phyloP scores from a whole-genome alignment of 2,888 invertebrate species.

The Oscheius sp. region DNA sequence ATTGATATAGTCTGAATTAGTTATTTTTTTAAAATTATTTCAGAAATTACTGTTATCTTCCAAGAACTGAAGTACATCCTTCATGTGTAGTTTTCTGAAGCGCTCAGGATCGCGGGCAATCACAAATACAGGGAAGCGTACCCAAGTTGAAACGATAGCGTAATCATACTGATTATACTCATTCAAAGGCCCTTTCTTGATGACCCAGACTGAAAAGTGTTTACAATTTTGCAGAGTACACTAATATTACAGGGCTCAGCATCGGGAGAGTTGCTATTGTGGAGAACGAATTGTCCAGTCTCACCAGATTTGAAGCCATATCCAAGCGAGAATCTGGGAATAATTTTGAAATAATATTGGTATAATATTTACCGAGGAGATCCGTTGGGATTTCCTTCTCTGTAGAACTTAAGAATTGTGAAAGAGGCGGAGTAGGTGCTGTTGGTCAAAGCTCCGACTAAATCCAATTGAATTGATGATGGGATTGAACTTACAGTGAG shows the following conservation, averaged over 20 bases:
- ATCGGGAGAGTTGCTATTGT: constrained; percentile 70
- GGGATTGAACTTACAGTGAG: constrained; percentile 65
- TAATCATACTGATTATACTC: constrained; percentile 71
- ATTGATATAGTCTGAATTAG: constrained; percentile 69
- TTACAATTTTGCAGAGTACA: neutral
- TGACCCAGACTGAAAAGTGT: constrained; percentile 69
- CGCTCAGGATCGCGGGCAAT: constrained; percentile 70
- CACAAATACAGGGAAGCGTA: constrained; percentile 70
- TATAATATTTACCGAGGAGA: constrained; percentile 55
- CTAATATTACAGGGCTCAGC: constrained; percentile 67
- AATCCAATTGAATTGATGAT: constrained; percentile 27
- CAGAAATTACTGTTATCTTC: constrained; percentile 68
- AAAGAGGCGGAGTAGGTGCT: constrained; percentile 70
- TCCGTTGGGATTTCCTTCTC: constrained; percentile 70
- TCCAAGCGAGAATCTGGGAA: constrained; percentile 68
- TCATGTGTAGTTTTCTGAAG: constrained; percentile 68
- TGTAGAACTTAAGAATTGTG: constrained; percentile 70
- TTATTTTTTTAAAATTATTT: neutral
- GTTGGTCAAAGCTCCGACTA: constrained; percentile 71
- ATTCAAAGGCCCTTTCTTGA: constrained; percentile 71
- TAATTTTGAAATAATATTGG: neutral
- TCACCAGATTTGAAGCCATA: constrained; percentile 71
- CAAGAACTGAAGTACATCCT: constrained; percentile 69
- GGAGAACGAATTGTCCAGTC: constrained; percentile 70
- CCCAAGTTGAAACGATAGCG: constrained; percentile 68